Evolutionary conservation across 2,888 invertebrate species (phyloP).

Genomic region (Lapara coniferarum): DNA sequence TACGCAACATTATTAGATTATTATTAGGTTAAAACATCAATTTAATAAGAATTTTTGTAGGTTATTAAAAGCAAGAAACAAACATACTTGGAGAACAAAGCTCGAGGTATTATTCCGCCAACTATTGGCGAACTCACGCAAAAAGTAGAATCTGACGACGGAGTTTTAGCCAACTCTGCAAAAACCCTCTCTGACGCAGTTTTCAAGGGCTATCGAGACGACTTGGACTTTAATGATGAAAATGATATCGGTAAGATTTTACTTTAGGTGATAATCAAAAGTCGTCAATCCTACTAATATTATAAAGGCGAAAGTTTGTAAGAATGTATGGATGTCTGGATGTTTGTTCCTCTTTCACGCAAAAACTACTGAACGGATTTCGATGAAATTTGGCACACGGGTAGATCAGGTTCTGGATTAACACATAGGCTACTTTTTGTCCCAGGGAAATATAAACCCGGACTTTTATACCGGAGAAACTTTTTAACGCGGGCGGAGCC

Average conservation of each 20-base stretch:
- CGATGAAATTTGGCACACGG: no score
- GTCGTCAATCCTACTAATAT: no score
- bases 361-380: no score
- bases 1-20: background rate
- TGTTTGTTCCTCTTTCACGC: no score
- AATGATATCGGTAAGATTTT: slow-evolving; percentile 86
- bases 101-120: slow-evolving; percentile 71
- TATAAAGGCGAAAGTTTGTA: no score
- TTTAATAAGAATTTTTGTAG: slow-evolving; percentile 46
- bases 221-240: slow-evolving; percentile 91
- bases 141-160: slow-evolving; percentile 60
- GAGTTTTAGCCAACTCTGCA: slow-evolving; percentile 56
- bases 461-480: no score
- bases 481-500: no score
- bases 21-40: background rate
- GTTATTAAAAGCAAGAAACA: slow-evolving; percentile 85
- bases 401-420: no score
- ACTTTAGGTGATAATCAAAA: no score
- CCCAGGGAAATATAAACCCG: no score
- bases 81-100: slow-evolving; percentile 79
- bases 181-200: slow-evolving; percentile 80
- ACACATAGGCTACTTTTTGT: no score
- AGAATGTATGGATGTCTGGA: no score
- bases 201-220: slow-evolving; percentile 88
- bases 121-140: slow-evolving; percentile 66